Conservation (phyloP, 1,140 invertebrate genomes). For the Camponotus floridanus region DNA sequence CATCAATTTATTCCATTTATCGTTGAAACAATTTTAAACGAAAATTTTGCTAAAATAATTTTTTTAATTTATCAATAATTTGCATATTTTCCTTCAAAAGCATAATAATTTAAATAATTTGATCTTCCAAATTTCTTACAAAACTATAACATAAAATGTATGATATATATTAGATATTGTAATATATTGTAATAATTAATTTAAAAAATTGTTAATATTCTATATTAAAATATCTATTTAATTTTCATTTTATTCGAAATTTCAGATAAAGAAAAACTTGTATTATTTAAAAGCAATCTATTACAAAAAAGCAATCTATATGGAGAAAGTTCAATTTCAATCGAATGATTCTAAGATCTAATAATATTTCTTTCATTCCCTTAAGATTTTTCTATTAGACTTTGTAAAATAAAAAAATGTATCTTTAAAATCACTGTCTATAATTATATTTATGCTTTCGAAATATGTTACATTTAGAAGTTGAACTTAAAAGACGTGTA, state of each 20-base stretch:
- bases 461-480: conserved; percentile 4
- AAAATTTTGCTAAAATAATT: background rate
- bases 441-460: background rate
- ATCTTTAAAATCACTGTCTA: background rate
- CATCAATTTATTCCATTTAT: background rate
- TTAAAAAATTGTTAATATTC: background rate
- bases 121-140: too few relatives aligned
- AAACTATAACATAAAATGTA: too few relatives aligned
- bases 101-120: background rate
- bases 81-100: background rate
- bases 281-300: background rate
- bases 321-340: background rate
- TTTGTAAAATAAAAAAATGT: background rate
- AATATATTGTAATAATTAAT: background rate
- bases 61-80: background rate
- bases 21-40: background rate
- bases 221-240: background rate
- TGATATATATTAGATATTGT: background rate
- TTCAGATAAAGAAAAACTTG: background rate
- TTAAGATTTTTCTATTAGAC: too few relatives aligned
- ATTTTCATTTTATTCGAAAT: background rate
- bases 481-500: background rate
- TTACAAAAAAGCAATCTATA: too few relatives aligned
- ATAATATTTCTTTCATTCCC: too few relatives aligned
- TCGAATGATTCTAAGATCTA: too few relatives aligned